Evolutionary conservation across 2,888 invertebrate species (phyloP).

Genomic region (Synanthedon myopaeformis): DNA sequence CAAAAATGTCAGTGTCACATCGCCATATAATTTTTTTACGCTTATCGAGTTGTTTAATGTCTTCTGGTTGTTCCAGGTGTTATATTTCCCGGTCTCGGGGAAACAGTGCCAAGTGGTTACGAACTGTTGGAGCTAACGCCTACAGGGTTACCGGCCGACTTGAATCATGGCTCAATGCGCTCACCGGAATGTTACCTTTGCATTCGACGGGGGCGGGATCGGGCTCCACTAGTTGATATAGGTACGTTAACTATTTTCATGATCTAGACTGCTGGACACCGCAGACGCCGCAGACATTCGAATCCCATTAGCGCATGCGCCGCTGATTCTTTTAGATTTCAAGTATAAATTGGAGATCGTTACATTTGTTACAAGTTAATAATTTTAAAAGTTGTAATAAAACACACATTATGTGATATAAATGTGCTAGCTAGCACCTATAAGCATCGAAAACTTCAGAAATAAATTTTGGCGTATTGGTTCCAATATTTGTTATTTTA

Average conservation of each 20-base stretch:
- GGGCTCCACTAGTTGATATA: conserved; percentile 96
- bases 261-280: too few species aligned
- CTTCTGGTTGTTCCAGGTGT: conserved; percentile 40
- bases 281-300: too few species aligned
- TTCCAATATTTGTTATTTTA: too few species aligned
- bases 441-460: too few species aligned
- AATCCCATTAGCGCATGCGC: too few species aligned
- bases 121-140: conserved; percentile 83
- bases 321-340: too few species aligned
- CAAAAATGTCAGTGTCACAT: conserved; percentile 16
- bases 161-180: conserved; percentile 96
- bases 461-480: too few species aligned
- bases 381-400: too few species aligned
- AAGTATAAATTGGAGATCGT: too few species aligned
- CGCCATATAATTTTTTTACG: conserved; percentile 19
- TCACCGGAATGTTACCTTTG: conserved; percentile 95
- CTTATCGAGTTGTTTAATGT: neutral
- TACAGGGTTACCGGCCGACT: conserved; percentile 89
- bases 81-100: conserved; percentile 87
- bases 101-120: conserved; percentile 84
- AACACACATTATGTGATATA: too few species aligned
- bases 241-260: conserved; percentile 70
- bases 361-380: too few species aligned
- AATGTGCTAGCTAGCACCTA: too few species aligned
- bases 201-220: conserved; percentile 90